These are phyloP conservation scores for Cottoperca gobio DNA, from an alignment of 2,797 vertebrate species.

Conservation along the genomic window DNA sequence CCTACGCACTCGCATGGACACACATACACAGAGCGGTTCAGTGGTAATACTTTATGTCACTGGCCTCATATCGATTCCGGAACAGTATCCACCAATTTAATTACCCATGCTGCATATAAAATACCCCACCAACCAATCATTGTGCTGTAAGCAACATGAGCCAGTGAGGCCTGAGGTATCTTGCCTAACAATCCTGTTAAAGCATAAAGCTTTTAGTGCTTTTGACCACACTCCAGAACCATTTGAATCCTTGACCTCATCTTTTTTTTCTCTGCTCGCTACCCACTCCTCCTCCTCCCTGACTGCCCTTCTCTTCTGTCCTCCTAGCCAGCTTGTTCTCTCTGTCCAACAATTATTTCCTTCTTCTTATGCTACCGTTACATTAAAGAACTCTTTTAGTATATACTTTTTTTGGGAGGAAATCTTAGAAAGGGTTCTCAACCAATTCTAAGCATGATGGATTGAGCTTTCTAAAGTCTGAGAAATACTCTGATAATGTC, in stretches of 20 bases:
- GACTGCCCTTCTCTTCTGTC: slow-evolving; percentile 2
- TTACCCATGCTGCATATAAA: slow-evolving; percentile 75
- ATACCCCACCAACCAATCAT: slow-evolving; percentile 61
- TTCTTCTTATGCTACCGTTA: not conserved
- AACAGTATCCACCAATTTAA: slow-evolving; percentile 72
- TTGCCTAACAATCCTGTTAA: slow-evolving; percentile 65
- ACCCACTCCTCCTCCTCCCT: slow-evolving; percentile 7
- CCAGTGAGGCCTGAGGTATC: slow-evolving; percentile 58
- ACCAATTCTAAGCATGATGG: not conserved
- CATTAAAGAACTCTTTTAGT: not conserved
- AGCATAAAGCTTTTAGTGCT: slow-evolving; percentile 71
- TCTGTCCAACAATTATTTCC: not conserved
- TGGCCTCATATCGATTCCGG: slow-evolving; percentile 69
- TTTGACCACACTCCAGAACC: slow-evolving; percentile 58
- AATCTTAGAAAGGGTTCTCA: not conserved
- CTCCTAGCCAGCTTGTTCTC: not conserved
- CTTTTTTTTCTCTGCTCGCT: slow-evolving; percentile 15
- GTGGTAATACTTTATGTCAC: slow-evolving; percentile 59
- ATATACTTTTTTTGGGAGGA: not conserved
- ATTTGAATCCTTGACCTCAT: slow-evolving; percentile 55
- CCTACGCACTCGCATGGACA: slow-evolving; percentile 1
- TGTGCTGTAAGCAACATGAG: slow-evolving; percentile 43
- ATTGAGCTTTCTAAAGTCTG: not conserved
- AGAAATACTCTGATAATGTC: not conserved
- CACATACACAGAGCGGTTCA: slow-evolving; percentile 25